These are phyloP conservation scores for Eilema depressum DNA, from an alignment of 2,888 invertebrate genomes.

Conservation along the genomic window DNA sequence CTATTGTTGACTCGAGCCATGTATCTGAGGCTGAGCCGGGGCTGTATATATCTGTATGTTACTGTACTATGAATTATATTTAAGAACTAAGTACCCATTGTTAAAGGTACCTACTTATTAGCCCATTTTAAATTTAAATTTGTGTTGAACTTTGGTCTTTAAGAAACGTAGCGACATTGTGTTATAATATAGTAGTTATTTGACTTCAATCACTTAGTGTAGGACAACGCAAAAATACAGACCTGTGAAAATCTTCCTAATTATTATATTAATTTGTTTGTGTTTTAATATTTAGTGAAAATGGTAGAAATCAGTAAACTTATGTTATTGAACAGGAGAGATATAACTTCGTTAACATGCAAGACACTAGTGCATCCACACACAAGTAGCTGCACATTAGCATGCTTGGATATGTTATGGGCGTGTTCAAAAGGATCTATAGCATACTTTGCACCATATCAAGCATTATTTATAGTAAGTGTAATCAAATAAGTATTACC, in stretches of 20 bases:
- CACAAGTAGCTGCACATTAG: conserved; percentile 67
- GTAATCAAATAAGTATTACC: background rate
- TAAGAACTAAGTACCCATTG: background rate
- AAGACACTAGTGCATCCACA: conserved; percentile 71
- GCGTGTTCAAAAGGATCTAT: conserved; percentile 61
- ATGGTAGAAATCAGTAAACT: conserved; percentile 81
- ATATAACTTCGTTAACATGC: conserved; percentile 57
- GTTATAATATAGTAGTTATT: background rate
- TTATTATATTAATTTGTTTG: background rate
- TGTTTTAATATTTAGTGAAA: conserved; percentile 30
- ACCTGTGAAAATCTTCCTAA: background rate
- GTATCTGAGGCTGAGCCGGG: no score
- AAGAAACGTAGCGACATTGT: background rate
- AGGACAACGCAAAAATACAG: background rate
- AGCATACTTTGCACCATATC: conserved; percentile 65
- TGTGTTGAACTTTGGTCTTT: conserved; percentile 40
- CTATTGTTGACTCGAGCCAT: no score
- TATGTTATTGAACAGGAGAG: conserved; percentile 54
- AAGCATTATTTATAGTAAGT: conserved; percentile 66
- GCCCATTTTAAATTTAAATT: conserved; percentile 40
- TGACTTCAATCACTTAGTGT: background rate
- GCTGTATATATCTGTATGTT: no score
- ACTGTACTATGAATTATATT: background rate
- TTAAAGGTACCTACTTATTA: background rate
- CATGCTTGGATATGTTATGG: conserved; percentile 61